Percentiles rank a stretch among this genome's conserved stretches.
phyloP scores from a whole-genome alignment of 2,797 vertebrate genomes.

The Notolabrus celidotus region DNA sequence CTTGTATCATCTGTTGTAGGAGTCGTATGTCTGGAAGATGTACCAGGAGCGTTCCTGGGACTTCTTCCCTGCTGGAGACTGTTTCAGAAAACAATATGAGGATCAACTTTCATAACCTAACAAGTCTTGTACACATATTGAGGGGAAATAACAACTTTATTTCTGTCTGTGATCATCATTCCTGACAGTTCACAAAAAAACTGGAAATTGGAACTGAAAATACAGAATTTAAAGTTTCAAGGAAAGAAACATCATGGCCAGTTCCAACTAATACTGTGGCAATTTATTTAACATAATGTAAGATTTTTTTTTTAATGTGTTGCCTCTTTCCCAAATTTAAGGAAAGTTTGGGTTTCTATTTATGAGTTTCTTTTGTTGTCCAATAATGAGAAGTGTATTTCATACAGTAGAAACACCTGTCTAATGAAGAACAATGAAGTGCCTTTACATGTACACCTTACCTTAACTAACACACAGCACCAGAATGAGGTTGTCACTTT shows the following conservation, averaged over 20 bases:
- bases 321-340: not conserved
- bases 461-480: not conserved
- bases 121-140: not conserved
- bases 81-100: slow-evolving; percentile 96
- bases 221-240: too few relatives aligned
- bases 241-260: not conserved
- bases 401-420: not conserved
- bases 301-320: not conserved
- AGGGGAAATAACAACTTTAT: not conserved
- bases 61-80: slow-evolving; percentile 95
- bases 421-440: slow-evolving; percentile 18
- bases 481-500: slow-evolving; percentile 3
- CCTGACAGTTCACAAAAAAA: slow-evolving; percentile 15
- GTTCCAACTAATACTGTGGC: not conserved
- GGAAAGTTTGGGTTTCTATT: slow-evolving; percentile 1
- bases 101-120: slow-evolving; percentile 89
- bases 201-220: slow-evolving; percentile 32
- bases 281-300: slow-evolving; percentile 5
- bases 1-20: slow-evolving; percentile 75
- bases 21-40: slow-evolving; percentile 98
- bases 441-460: slow-evolving; percentile 3
- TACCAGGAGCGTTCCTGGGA: slow-evolving; percentile 97
- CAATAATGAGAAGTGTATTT: not conserved
- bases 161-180: slow-evolving; percentile 35
- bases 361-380: not conserved